These are phyloP conservation scores for Tipula helvola DNA, from an alignment of 2,888 invertebrate species.

Conservation along the genomic window DNA sequence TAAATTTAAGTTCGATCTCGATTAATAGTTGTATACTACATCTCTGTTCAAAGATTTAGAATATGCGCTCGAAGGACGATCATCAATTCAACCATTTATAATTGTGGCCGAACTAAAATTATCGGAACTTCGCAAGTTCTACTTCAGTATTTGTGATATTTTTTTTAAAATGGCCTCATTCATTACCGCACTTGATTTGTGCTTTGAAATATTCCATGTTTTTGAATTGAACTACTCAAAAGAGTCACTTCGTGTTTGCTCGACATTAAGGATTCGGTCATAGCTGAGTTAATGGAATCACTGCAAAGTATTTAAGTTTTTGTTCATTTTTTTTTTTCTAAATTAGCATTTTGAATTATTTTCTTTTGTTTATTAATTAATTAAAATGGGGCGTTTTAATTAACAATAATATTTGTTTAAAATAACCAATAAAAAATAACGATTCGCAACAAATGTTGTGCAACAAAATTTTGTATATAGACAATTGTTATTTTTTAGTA, in stretches of 20 bases:
- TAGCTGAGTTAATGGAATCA: not conserved
- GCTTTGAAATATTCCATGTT: not conserved
- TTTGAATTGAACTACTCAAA: not conserved
- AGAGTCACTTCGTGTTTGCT: not conserved
- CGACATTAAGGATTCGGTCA: not conserved
- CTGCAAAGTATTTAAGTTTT: not conserved
- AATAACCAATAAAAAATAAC: too few relatives aligned
- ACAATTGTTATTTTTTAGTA: too few relatives aligned
- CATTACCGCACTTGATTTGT: not conserved
- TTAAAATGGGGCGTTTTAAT: not conserved
- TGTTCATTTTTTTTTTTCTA: not conserved
- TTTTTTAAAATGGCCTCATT: not conserved
- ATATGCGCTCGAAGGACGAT: not conserved
- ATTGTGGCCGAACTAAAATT: slow-evolving; percentile 5
- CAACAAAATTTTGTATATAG: too few relatives aligned
- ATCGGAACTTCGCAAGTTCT: not conserved
- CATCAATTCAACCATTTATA: not conserved
- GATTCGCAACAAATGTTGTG: too few relatives aligned
- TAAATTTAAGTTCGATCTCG: not conserved
- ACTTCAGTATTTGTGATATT: not conserved
- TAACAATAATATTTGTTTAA: not conserved
- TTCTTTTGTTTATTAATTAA: too few relatives aligned
- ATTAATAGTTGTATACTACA: not conserved
- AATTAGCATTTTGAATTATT: not conserved
- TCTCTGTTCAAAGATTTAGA: not conserved